Conservation (phyloP, 2,888 invertebrate species). For the Lamproptera curius region DNA sequence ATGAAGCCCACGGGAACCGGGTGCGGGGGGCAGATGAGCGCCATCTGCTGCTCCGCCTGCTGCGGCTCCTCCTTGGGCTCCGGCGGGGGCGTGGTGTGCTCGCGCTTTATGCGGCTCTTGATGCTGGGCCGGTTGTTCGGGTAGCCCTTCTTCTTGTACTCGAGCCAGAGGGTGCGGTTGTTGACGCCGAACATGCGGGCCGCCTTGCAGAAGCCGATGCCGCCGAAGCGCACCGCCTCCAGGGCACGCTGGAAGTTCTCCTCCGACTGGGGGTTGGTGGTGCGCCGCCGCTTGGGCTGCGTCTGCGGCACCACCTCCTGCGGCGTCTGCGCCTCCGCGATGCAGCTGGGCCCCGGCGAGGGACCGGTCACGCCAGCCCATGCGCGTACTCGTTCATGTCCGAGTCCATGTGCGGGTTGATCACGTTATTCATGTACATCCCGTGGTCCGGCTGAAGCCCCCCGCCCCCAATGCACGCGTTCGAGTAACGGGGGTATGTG, state of each 20-base stretch:
- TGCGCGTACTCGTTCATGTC: slow-evolving; percentile 63
- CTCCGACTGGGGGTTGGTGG: slow-evolving; percentile 88
- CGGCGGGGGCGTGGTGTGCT: slow-evolving; percentile 80
- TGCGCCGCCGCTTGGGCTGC: slow-evolving; percentile 81
- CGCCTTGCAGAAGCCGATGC: slow-evolving; percentile 92
- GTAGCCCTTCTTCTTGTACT: slow-evolving; percentile 91
- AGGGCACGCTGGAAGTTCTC: slow-evolving; percentile 90
- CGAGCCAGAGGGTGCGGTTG: slow-evolving; percentile 90
- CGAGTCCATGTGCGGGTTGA: slow-evolving; percentile 57
- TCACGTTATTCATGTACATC: slow-evolving; percentile 77
- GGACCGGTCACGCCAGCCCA: slow-evolving; percentile 54
- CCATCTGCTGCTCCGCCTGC: slow-evolving; percentile 59
- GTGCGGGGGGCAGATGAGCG: slow-evolving; percentile 80
- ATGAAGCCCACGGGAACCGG: slow-evolving; percentile 84
- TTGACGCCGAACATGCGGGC: slow-evolving; percentile 91
- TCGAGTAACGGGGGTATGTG: slow-evolving; percentile 86
- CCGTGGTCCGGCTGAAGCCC: slow-evolving; percentile 76
- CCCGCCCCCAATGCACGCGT: slow-evolving; percentile 80
- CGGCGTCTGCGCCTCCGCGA: slow-evolving; percentile 43
- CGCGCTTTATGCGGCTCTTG: slow-evolving; percentile 85
- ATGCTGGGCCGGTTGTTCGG: slow-evolving; percentile 88
- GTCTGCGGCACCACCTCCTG: slow-evolving; percentile 46
- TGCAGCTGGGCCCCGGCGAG: slow-evolving; percentile 55
- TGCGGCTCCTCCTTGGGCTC: slow-evolving; percentile 67
- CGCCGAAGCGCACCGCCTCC: slow-evolving; percentile 89